phyloP scores from a whole-genome alignment of 2,797 vertebrate genomes.

The Synaphobranchus kaupii region DNA sequence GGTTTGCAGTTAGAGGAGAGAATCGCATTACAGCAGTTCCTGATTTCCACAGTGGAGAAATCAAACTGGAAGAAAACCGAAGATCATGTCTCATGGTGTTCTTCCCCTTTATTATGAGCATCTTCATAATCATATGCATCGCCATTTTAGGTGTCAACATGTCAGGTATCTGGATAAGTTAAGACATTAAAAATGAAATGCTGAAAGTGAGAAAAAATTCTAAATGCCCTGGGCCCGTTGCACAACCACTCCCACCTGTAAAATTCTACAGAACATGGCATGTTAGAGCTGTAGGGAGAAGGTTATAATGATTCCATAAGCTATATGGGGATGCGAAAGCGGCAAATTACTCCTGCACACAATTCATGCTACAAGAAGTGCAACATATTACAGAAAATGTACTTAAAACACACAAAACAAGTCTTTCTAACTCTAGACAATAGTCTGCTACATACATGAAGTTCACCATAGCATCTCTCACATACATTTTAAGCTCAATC shows the following conservation, averaged over 20 bases:
- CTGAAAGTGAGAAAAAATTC: not conserved
- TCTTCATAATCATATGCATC: conserved; percentile 30
- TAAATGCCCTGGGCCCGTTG: not conserved
- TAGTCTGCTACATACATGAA: conserved; percentile 47
- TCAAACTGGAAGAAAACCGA: not conserved
- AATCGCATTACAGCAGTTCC: not conserved
- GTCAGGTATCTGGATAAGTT: not conserved
- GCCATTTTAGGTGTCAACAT: conserved; percentile 1
- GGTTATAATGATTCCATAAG: not conserved
- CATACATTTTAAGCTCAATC: conserved; percentile 53
- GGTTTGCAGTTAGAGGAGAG: not conserved
- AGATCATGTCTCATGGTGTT: not conserved
- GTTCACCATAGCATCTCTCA: conserved; percentile 49
- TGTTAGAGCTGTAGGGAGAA: not conserved
- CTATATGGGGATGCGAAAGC: not conserved
- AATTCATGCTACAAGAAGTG: not conserved
- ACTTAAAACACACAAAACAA: conserved; percentile 3
- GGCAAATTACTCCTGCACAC: not conserved
- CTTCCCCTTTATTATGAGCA: not conserved
- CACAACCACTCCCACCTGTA: not conserved
- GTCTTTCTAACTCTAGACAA: conserved; percentile 25
- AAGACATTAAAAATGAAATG: not conserved
- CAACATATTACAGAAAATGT: conserved; percentile 30
- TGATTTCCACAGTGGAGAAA: not conserved
- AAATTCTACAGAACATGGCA: not conserved